Evolutionary conservation across 2,113 vertebrate genomes (phyloP), one percentile per base, ranked within the genome.

Genomic region (Archocentrus centrarchus): DNA sequence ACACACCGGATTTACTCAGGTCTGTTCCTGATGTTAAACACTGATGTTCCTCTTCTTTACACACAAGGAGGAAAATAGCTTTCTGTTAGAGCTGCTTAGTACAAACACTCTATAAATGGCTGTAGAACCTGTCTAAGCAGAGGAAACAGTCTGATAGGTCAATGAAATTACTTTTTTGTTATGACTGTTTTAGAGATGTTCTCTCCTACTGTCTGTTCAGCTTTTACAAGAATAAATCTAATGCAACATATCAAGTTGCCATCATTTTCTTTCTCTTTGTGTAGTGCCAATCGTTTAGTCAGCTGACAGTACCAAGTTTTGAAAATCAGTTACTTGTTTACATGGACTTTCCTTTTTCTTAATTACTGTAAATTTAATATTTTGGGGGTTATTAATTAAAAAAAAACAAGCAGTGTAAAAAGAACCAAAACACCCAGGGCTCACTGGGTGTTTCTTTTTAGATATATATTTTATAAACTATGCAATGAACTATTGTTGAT

Each of bases 11-110:
- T 91, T 84, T 88, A 77, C 90, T 83, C 84, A 58, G 82, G 82
- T 91, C 86, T 88, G 59, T 88, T 92, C 86, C 85, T 86, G 86
- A 86, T 92, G 92, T 95, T 94, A 89, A 91, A 93, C 93, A 93
- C 88, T 86, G 91, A 93, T 88, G 84, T 90, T 91, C 76, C 77
- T 91, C 88, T 82, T 88, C 87, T 93, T 91, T 85, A 89, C 93
- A 93, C 82, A 88, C 88, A 77, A 89, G 75, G 44, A 88, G 85
- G 87, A 77, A 90, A 90, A 92, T 90, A 88, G 81, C 88, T 90
- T 80, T 9, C 75, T 84, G 85, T 87, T 80, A 50, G 75, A 84
- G 87, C 91, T 82, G 89, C 87, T 91, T 80, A 89, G 85, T 83
- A 82, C 90, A 86, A 90, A 92, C 89, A 80, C 66, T 81, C 41